These are phyloP conservation scores for Parauchenoglanis ngamensis DNA, from an alignment of 2,797 vertebrate genomes.

Conservation along the genomic window DNA sequence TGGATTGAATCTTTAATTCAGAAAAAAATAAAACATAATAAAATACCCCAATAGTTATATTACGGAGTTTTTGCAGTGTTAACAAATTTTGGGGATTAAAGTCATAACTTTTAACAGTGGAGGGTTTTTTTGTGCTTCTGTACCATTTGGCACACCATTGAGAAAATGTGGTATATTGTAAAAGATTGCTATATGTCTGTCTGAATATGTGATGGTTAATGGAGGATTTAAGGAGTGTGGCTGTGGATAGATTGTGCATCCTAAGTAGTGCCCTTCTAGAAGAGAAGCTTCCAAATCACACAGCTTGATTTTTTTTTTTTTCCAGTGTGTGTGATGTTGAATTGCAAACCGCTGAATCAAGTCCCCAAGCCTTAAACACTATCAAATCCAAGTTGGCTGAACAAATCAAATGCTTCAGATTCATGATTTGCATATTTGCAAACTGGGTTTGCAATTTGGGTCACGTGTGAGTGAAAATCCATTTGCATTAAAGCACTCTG, in stretches of 20 bases:
- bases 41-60: background rate
- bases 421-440: constrained; percentile 10
- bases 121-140: background rate
- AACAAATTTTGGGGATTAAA: background rate
- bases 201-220: background rate
- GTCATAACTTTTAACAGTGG: background rate
- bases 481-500: constrained; percentile 27
- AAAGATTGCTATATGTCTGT: background rate
- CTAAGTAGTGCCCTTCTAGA: background rate
- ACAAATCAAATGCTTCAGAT: constrained; percentile 19
- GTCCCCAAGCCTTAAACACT: constrained; percentile 14
- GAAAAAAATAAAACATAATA: background rate
- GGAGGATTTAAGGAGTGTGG: background rate
- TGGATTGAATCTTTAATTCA: background rate
- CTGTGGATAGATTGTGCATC: background rate
- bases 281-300: background rate
- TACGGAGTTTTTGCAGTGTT: background rate
- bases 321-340: background rate
- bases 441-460: background rate
- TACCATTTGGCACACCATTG: background rate
- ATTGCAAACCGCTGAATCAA: background rate
- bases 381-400: background rate
- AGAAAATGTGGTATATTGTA: background rate
- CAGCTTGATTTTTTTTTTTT: background rate
- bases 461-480: constrained; percentile 1